Conservation (phyloP, 2,113 vertebrate genomes). For the Caretta caretta region DNA sequence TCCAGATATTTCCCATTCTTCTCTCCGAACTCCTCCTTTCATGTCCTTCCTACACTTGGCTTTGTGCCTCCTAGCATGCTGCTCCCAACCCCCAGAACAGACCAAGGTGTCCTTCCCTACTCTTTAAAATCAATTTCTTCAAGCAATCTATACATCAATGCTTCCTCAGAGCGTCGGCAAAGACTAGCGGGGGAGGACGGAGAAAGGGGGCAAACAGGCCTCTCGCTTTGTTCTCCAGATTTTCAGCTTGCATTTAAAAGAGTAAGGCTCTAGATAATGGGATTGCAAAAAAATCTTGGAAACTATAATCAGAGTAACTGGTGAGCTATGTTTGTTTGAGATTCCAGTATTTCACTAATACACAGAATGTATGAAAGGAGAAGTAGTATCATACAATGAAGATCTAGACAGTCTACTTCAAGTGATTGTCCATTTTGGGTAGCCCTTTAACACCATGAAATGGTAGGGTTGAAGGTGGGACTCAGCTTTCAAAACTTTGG, state of each 20-base stretch:
- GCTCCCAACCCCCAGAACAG: background rate
- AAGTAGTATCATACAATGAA: background rate
- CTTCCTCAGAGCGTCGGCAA: background rate
- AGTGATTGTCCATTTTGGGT: background rate
- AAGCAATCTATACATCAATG: background rate
- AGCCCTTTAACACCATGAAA: background rate
- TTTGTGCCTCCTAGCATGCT: background rate
- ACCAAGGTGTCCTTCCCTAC: background rate
- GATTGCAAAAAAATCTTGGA: background rate
- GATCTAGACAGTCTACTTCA: background rate
- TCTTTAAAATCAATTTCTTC: background rate
- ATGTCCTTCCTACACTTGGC: background rate
- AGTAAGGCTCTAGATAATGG: background rate
- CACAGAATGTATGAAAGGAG: background rate
- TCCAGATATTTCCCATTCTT: background rate
- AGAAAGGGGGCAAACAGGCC: background rate
- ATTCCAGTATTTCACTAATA: background rate
- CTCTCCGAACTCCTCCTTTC: background rate
- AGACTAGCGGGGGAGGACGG: background rate
- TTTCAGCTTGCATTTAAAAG: background rate
- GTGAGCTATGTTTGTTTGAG: fast-evolving
- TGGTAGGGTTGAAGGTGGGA: background rate
- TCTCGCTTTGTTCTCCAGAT: background rate
- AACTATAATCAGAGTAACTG: fast-evolving
- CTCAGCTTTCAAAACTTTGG: background rate